Conservation (phyloP, 2,888 invertebrate genomes). For the Drosophila diplacantha region DNA sequence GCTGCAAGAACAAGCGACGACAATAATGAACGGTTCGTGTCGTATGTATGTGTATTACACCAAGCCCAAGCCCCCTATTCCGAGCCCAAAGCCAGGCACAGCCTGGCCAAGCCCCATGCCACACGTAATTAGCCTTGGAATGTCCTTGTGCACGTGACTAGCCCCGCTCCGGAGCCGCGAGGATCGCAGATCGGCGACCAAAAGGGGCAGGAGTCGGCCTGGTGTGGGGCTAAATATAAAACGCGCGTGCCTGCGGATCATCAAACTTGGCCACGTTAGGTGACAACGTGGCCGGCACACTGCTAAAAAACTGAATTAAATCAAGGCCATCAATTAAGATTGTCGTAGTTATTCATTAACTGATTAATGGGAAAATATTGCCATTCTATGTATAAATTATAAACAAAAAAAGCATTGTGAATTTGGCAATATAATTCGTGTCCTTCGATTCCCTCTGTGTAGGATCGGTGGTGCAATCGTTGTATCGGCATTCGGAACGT, state of each 20-base stretch:
- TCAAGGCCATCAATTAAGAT: not conserved
- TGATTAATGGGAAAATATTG: not conserved
- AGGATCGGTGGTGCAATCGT: conserved; percentile 39
- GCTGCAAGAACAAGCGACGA: conserved; percentile 39
- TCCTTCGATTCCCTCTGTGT: conserved; percentile 6
- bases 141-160: conserved; percentile 72
- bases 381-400: not conserved
- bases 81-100: conserved; percentile 3
- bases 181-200: conserved; percentile 8
- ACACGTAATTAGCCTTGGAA: conserved; percentile 70
- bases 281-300: conserved; percentile 25
- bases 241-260: conserved; percentile 69
- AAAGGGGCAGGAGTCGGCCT: conserved; percentile 11
- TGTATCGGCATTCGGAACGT: conserved; percentile 52
- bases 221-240: conserved; percentile 63
- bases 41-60: conserved; percentile 24
- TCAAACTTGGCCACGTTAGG: conserved; percentile 61
- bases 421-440: too few species aligned
- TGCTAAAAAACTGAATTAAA: not conserved
- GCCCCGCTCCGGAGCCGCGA: conserved; percentile 46
- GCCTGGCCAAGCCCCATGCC: conserved; percentile 45
- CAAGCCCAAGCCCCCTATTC: conserved; percentile 44
- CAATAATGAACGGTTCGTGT: conserved; percentile 57
- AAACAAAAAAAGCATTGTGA: not conserved
- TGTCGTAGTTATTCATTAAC: not conserved